Evolutionary conservation across 2,113 vertebrate genomes (phyloP).

Genomic region (Eublepharis macularius): DNA sequence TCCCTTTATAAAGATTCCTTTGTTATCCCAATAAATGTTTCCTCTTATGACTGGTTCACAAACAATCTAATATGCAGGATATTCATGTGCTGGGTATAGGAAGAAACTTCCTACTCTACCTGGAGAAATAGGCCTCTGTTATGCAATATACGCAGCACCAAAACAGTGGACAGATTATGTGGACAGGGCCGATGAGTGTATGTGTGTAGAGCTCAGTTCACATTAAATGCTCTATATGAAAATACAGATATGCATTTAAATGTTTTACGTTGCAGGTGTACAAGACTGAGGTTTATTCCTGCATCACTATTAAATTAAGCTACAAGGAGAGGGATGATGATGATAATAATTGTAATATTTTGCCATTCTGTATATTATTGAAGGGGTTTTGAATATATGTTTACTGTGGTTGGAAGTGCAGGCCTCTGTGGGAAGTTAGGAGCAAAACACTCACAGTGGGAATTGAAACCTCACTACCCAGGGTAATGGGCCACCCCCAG

Average conservation of each 20-base stretch:
- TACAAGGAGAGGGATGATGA: no score
- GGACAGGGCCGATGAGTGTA: no score
- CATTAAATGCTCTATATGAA: not conserved
- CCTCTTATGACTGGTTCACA: not conserved
- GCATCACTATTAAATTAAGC: no score
- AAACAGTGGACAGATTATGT: not conserved
- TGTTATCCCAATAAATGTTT: not conserved
- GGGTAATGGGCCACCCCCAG: no score
- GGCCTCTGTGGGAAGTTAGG: no score
- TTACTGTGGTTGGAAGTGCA: no score
- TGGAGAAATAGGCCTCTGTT: not conserved
- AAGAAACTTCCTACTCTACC: not conserved
- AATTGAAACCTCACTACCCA: no score
- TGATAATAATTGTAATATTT: no score
- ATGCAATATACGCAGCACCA: not conserved
- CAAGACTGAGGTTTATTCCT: not conserved
- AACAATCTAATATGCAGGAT: not conserved
- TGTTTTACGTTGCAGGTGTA: not conserved
- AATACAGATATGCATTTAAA: not conserved
- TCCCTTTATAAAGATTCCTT: not conserved
- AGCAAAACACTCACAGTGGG: no score
- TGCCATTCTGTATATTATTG: no score
- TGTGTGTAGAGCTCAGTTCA: no score
- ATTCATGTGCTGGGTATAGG: not conserved
- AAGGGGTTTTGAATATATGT: no score